These are phyloP conservation scores for Epinephelus coioides DNA, from an alignment of 2,797 vertebrate genomes.

Conservation along the genomic window DNA sequence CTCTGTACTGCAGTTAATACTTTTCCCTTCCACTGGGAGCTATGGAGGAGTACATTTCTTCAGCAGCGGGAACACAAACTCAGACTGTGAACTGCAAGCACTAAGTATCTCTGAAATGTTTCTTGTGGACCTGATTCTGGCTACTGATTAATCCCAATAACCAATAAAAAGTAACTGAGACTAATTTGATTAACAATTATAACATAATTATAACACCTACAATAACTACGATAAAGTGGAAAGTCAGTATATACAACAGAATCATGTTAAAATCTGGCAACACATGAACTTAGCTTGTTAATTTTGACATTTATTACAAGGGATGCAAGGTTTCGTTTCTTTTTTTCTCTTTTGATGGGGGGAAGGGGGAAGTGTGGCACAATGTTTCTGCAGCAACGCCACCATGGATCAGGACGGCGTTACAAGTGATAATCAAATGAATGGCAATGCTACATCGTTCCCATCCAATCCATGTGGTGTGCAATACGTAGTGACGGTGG, in stretches of 20 bases:
- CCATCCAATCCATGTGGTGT: too few species aligned
- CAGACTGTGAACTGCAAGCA: conserved; percentile 5
- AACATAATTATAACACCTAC: not conserved
- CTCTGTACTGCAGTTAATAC: conserved; percentile 26
- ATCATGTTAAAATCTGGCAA: not conserved
- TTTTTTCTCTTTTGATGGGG: too few species aligned
- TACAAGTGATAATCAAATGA: too few species aligned
- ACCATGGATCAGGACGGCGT: too few species aligned
- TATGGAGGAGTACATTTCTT: conserved; percentile 13
- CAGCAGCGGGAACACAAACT: conserved; percentile 5
- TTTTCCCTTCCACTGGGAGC: conserved; percentile 8
- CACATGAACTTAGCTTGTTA: not conserved
- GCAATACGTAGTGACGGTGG: too few species aligned
- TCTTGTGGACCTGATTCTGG: not conserved
- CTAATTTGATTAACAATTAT: not conserved
- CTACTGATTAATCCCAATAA: conserved; percentile 14
- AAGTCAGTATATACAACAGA: not conserved
- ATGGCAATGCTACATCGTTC: too few species aligned
- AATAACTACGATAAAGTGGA: not conserved
- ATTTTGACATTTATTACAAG: not conserved
- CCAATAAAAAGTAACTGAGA: not conserved
- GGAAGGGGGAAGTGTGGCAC: too few species aligned
- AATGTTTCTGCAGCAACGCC: too few species aligned
- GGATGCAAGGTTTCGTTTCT: too few species aligned
- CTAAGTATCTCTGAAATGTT: not conserved